Percentiles rank a stretch among this genome's conserved stretches.
Conservation (phyloP, 2,797 vertebrate genomes). For the Etheostoma perlongum region DNA sequence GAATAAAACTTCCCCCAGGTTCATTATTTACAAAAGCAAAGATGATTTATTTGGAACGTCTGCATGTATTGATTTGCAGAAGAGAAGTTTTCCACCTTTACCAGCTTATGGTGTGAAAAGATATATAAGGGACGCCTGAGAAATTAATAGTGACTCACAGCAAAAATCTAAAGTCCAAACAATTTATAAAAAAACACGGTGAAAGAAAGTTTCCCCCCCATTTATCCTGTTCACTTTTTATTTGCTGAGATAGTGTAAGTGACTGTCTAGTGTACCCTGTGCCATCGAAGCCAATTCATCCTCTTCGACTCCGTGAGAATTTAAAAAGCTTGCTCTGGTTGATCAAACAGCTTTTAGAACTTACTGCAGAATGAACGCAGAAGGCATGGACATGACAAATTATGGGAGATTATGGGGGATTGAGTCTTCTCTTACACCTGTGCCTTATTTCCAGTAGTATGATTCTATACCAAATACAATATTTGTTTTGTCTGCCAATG, state of each 20-base stretch:
- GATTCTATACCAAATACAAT: accelerated
- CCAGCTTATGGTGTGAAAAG: background rate
- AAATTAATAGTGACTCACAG: background rate
- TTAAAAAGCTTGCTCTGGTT: slow-evolving; percentile 3
- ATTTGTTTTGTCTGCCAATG: background rate
- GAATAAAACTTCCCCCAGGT: background rate
- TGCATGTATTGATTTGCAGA: background rate
- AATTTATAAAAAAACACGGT: background rate
- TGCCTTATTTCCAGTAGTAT: background rate
- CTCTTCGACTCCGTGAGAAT: slow-evolving; percentile 7
- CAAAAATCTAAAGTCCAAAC: background rate
- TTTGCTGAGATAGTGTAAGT: slow-evolving; percentile 36
- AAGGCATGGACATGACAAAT: background rate
- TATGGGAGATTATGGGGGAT: background rate
- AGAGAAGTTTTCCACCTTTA: background rate
- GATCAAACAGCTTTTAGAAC: background rate
- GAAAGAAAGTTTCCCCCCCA: slow-evolving; percentile 15
- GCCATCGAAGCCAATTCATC: slow-evolving; percentile 17
- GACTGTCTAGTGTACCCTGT: background rate
- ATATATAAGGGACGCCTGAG: background rate
- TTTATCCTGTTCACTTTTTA: slow-evolving; percentile 19
- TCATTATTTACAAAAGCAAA: background rate
- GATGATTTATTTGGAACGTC: slow-evolving; percentile 6
- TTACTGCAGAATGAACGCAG: background rate
- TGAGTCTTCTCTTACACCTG: background rate